Evolutionary conservation across 1,140 invertebrate species (phyloP).

Genomic region (Battus philenor): DNA sequence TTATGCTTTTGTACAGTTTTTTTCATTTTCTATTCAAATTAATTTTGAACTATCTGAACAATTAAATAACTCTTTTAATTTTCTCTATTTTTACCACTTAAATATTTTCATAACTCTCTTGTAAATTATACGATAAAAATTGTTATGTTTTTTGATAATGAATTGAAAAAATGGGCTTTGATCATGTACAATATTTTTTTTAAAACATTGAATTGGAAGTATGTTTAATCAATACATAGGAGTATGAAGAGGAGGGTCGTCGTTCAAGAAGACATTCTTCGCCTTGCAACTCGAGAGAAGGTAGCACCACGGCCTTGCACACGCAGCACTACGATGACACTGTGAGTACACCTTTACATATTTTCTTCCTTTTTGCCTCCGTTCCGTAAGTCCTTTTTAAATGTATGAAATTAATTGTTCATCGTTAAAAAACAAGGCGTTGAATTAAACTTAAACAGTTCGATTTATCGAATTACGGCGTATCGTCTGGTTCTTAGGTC

Average conservation of each 20-base stretch:
- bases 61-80: not conserved
- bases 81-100: not conserved
- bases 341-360: no score
- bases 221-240: constrained; percentile 34
- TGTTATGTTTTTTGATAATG: not conserved
- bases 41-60: not conserved
- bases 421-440: no score
- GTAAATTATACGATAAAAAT: not conserved
- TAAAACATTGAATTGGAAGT: no score
- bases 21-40: no score
- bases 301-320: constrained; percentile 77
- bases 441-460: no score
- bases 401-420: no score
- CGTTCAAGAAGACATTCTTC: constrained; percentile 80
- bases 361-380: no score
- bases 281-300: constrained; percentile 78
- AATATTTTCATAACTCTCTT: not conserved
- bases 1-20: not conserved
- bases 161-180: not conserved
- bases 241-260: constrained; percentile 79
- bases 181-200: not conserved
- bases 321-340: constrained; percentile 80
- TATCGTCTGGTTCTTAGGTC: no score
- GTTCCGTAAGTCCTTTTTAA: no score
- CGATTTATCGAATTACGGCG: no score